Evolutionary conservation across 2,113 vertebrate species (phyloP), one percentile per base, ranked within the genome.

Genomic region (Salminus brasiliensis): DNA sequence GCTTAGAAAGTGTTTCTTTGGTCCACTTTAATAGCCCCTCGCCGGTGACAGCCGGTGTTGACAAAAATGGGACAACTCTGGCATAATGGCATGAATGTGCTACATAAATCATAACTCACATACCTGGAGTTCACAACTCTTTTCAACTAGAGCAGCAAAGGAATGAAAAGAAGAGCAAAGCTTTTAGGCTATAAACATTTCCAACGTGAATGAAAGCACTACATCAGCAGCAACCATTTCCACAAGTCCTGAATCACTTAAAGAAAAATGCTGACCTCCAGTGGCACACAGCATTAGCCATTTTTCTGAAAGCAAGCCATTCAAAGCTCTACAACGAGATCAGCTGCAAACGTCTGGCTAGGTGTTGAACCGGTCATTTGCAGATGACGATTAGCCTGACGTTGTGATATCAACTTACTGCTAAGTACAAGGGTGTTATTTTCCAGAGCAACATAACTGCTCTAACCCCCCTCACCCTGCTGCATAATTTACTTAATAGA

Each of bases 251-350:
- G 66, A 45, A 36, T 81, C 75, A 75, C 47, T 72, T 78, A 80
- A 71, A 82, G 67, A 85, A 71, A 68, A 85, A 84, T 91, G 89
- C 90, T 92, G 92, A 90, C 92, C 92, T 89, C 92, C 90, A 90
- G 89, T 92, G 91, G 92, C 76, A 79, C 70, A 81, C 36, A 76
- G 52, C 53, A 78, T 85, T 83, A 85, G 18, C 36, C n/a, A 57
- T 29, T 34, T 52, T 23, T 59, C 15, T 21, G 30, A 47, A 70
- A 70, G 52, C 8, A 41, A 79, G 34, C 62, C 43, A 13, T 23
- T 77, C 30, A 43, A 3, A 55, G 15, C 36, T 47, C 10, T 4
- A 21, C 49, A 53, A n/a, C 23, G 23, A 53, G 18, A 49, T 45
- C 15, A 53, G 18, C 49, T n/a, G 23, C n/a, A 47, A 15, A 2